Evolutionary conservation across 1,140 invertebrate genomes (phyloP).

Genomic region (Calliphora vicina): DNA sequence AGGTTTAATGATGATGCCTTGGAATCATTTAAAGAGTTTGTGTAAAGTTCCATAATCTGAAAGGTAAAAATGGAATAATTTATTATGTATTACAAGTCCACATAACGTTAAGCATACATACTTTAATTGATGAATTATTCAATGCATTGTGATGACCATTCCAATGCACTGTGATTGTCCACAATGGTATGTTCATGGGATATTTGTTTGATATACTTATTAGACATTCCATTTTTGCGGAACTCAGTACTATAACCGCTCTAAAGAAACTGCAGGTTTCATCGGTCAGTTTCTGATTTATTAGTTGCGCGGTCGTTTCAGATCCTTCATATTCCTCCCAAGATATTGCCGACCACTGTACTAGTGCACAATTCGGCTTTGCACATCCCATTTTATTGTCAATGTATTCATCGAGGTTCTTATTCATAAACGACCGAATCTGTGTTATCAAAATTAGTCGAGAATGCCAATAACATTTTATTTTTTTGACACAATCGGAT

Average conservation of each 20-base stretch:
- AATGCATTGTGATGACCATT: conserved; percentile 72
- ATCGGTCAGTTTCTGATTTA: conserved; percentile 68
- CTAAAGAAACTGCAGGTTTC: conserved; percentile 74
- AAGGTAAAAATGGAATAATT: conserved; percentile 38
- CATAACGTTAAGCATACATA: conserved; percentile 48
- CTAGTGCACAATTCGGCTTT: conserved; percentile 68
- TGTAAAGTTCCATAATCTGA: conserved; percentile 76
- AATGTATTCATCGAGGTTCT: conserved; percentile 64
- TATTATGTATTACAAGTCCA: background rate
- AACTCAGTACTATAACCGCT: conserved; percentile 74
- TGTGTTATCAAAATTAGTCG: conserved; percentile 80
- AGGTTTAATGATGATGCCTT: conserved; percentile 51
- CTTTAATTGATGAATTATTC: conserved; percentile 76
- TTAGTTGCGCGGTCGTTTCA: conserved; percentile 65
- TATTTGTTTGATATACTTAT: conserved; percentile 84
- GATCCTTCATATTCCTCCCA: conserved; percentile 72
- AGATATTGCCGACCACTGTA: conserved; percentile 73
- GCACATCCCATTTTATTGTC: conserved; percentile 51
- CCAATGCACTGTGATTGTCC: conserved; percentile 75
- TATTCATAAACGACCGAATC: conserved; percentile 77
- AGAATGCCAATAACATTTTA: conserved; percentile 74
- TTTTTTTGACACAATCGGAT: conserved; percentile 68
- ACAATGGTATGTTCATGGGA: conserved; percentile 78
- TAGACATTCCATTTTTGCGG: conserved; percentile 77
- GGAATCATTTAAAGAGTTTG: conserved; percentile 66